Conservation (phyloP, 2,888 invertebrate genomes). For the Netelia melanura region DNA sequence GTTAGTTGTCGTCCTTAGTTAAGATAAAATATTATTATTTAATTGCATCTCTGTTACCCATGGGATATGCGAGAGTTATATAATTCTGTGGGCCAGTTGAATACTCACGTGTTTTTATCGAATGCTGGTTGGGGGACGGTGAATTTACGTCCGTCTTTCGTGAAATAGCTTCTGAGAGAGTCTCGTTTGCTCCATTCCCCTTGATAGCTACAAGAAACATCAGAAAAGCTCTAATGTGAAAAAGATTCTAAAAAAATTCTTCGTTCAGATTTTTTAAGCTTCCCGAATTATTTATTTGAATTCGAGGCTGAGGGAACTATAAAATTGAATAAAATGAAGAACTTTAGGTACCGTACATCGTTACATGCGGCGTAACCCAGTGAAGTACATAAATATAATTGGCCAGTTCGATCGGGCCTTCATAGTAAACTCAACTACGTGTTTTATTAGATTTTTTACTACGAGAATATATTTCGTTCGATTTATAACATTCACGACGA, state of each 20-base stretch:
- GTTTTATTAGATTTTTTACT: neutral
- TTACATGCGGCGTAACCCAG: too few relatives aligned
- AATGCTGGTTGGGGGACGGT: constrained; percentile 53
- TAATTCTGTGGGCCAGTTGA: neutral
- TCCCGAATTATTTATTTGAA: too few relatives aligned
- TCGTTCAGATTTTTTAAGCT: too few relatives aligned
- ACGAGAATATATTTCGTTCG: neutral
- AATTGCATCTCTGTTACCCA: neutral
- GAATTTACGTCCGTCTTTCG: constrained; percentile 51
- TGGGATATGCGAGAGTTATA: neutral
- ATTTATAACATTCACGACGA: neutral
- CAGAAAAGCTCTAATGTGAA: neutral
- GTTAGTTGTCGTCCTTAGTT: constrained; percentile 54
- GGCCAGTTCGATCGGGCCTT: neutral
- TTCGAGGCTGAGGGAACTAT: neutral
- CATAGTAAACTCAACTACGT: neutral
- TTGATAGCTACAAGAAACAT: constrained; percentile 65
- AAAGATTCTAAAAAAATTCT: too few relatives aligned
- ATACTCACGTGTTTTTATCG: constrained; percentile 63
- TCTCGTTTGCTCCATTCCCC: constrained; percentile 62
- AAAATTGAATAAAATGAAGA: neutral
- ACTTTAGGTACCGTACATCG: too few relatives aligned
- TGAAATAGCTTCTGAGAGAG: constrained; percentile 52
- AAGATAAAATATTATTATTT: neutral
- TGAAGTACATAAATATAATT: constrained; percentile 9